phyloP scores from a whole-genome alignment of 1,140 invertebrate species.

The Drosophila ambigua region DNA sequence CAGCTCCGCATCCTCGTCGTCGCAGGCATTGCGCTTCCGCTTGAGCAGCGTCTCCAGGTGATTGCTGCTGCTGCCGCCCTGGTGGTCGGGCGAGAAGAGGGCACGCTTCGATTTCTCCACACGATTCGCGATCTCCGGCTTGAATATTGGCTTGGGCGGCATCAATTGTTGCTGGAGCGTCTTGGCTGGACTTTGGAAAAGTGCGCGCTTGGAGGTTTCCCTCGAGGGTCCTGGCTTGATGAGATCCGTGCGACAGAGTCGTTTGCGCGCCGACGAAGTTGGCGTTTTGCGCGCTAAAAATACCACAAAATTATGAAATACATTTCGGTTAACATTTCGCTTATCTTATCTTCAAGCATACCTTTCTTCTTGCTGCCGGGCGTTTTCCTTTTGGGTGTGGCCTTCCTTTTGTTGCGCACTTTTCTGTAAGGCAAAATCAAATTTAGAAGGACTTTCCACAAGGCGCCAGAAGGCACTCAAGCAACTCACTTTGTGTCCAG shows the following conservation, averaged over 20 bases:
- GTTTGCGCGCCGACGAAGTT: constrained; percentile 84
- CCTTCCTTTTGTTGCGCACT: constrained; percentile 71
- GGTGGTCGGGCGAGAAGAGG: constrained; percentile 83
- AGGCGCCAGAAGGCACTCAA: background rate
- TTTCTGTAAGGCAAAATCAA: constrained; percentile 45
- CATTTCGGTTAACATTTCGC: background rate
- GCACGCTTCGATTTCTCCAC: constrained; percentile 85
- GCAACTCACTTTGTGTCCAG: constrained; percentile 74
- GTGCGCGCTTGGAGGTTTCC: constrained; percentile 85
- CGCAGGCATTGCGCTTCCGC: constrained; percentile 66
- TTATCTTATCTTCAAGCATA: constrained; percentile 25
- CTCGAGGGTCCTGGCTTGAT: constrained; percentile 68
- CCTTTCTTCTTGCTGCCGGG: constrained; percentile 81
- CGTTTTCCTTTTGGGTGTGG: constrained; percentile 78
- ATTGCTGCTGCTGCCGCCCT: constrained; percentile 41
- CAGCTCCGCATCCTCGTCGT: constrained; percentile 70
- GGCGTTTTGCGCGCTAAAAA: constrained; percentile 83
- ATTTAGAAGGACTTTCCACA: background rate
- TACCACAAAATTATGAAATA: background rate
- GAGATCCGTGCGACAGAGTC: constrained; percentile 74
- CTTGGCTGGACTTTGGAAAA: constrained; percentile 87
- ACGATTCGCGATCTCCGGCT: constrained; percentile 79
- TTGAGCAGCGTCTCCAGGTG: constrained; percentile 70
- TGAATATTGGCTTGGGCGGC: constrained; percentile 63
- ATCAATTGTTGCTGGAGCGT: constrained; percentile 58